Percentiles rank a stretch among this genome's conserved stretches.
Evolutionary conservation across 2,888 invertebrate species (phyloP).

Genomic region (Drosophila borborema): DNA sequence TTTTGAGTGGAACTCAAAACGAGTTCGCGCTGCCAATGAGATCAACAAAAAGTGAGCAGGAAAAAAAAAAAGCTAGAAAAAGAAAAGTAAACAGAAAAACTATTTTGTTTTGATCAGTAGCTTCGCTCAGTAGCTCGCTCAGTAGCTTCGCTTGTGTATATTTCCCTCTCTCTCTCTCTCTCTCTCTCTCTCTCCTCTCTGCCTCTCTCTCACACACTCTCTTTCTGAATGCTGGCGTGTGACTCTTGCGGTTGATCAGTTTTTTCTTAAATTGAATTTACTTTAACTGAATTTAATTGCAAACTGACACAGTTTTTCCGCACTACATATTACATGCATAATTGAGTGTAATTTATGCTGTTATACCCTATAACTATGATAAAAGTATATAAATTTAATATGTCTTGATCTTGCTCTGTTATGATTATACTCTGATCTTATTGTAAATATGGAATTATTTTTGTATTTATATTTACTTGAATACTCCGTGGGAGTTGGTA

Average conservation of each 20-base stretch:
- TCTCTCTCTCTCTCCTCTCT: not conserved
- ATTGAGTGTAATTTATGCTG: not conserved
- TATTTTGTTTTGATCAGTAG: slow-evolving; percentile 74
- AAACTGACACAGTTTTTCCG: slow-evolving; percentile 51
- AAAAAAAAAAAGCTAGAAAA: not conserved
- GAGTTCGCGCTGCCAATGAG: slow-evolving; percentile 39
- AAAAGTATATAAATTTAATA: not conserved
- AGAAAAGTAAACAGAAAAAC: slow-evolving; percentile 21
- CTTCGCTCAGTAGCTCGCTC: slow-evolving; percentile 64
- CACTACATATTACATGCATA: not conserved
- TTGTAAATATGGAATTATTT: not conserved
- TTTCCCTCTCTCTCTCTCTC: not conserved
- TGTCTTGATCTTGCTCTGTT: not conserved
- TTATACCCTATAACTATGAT: not conserved
- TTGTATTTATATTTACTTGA: too few species aligned
- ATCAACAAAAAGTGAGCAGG: slow-evolving; percentile 1
- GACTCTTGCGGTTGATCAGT: slow-evolving; percentile 9
- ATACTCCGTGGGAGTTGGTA: too few species aligned
- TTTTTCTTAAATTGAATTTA: slow-evolving; percentile 32
- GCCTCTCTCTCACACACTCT: not conserved
- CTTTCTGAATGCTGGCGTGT: not conserved
- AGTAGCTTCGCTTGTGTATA: slow-evolving; percentile 38
- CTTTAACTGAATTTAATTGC: slow-evolving; percentile 56
- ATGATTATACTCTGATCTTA: not conserved
- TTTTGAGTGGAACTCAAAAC: slow-evolving; percentile 67